Evolutionary conservation across 2,888 invertebrate species (phyloP).

Genomic region (Argyresthia goedartella): DNA sequence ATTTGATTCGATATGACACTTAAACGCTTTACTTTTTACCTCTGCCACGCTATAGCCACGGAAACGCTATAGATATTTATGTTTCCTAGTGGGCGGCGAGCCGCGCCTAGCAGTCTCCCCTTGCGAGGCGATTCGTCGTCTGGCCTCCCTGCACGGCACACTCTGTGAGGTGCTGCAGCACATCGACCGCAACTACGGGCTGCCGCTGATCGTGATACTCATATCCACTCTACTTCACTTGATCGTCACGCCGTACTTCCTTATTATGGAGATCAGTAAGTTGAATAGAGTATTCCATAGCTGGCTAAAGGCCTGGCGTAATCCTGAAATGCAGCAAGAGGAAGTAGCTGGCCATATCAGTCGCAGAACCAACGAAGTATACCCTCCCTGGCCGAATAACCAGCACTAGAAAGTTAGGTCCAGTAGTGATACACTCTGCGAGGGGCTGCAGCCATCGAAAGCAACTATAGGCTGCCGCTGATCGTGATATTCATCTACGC

Average conservation of each 20-base stretch:
- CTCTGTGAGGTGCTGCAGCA: slow-evolving; percentile 63
- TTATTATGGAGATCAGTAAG: slow-evolving; percentile 68
- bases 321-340: too few species aligned
- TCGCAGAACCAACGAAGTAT: too few species aligned
- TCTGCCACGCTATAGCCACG: too few species aligned
- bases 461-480: slow-evolving; percentile 65
- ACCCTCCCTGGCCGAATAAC: too few species aligned
- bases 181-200: slow-evolving; percentile 64
- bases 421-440: slow-evolving; percentile 65
- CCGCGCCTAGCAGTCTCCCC: slow-evolving; percentile 41
- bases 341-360: too few species aligned
- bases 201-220: slow-evolving; percentile 64
- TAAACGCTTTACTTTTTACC: too few species aligned
- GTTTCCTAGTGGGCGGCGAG: slow-evolving; percentile 21
- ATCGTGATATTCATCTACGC: slow-evolving; percentile 68
- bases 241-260: slow-evolving; percentile 73
- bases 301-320: too few species aligned
- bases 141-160: slow-evolving; percentile 61
- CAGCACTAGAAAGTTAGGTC: too few species aligned
- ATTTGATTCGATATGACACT: too few species aligned
- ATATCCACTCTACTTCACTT: slow-evolving; percentile 71
- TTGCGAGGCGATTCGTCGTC: slow-evolving; percentile 52
- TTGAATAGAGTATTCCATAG: too few species aligned
- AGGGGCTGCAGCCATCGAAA: slow-evolving; percentile 61
- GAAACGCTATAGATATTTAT: too few species aligned